Conservation (phyloP, 2,888 invertebrate species). For the Drymonia ruficornis region DNA sequence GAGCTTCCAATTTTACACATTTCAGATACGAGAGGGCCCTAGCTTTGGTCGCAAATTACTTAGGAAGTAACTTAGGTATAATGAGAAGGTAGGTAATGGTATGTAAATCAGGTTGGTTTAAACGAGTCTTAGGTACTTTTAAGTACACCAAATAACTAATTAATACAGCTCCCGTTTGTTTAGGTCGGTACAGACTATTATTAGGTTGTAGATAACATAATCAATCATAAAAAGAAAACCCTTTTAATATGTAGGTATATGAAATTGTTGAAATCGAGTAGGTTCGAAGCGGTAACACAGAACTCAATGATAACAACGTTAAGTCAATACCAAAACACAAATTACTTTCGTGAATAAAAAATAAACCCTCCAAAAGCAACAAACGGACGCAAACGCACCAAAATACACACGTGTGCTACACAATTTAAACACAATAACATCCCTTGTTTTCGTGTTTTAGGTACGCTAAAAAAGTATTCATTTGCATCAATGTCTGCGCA, state of each 20-base stretch:
- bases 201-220: too few species aligned
- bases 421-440: slow-evolving; percentile 2
- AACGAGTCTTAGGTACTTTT: too few species aligned
- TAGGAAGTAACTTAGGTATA: too few species aligned
- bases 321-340: not conserved
- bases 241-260: too few species aligned
- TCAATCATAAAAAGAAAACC: too few species aligned
- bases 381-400: not conserved
- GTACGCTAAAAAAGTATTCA: slow-evolving; percentile 7
- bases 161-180: not conserved
- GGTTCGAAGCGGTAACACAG: not conserved
- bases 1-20: not conserved
- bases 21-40: too few species aligned
- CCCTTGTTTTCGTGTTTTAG: not conserved
- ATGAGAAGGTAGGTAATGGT: too few species aligned
- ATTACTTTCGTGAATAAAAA: slow-evolving; percentile 1
- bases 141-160: too few species aligned
- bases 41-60: too few species aligned
- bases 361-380: not conserved
- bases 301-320: not conserved
- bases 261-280: not conserved
- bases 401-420: not conserved
- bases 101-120: too few species aligned
- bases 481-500: slow-evolving; percentile 17
- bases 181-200: not conserved